phyloP scores from a whole-genome alignment of 2,888 invertebrate genomes.

The Pyralis farinalis region DNA sequence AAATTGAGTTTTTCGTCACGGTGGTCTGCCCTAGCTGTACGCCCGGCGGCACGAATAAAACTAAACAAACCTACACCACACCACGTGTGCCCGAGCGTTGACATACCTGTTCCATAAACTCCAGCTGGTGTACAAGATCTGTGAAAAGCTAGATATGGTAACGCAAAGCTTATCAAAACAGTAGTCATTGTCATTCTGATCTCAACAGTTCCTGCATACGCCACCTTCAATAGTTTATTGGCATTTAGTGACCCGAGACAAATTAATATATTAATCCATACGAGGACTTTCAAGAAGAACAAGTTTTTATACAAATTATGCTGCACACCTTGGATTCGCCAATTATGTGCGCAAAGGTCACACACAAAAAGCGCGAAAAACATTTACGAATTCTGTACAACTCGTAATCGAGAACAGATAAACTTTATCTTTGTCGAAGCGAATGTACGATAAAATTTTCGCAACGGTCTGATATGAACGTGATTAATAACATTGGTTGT shows the following conservation, averaged over 20 bases:
- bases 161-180: background rate
- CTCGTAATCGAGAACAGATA: conserved; percentile 32
- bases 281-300: conserved; percentile 33
- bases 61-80: conserved; percentile 23
- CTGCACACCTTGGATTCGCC: conserved; percentile 48
- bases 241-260: conserved; percentile 46
- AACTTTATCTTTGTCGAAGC: conserved; percentile 31
- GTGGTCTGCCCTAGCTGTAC: conserved; percentile 21
- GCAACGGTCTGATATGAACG: conserved; percentile 16
- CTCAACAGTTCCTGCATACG: background rate
- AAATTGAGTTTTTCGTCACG: conserved; percentile 47
- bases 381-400: conserved; percentile 18
- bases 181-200: background rate
- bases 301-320: conserved; percentile 46
- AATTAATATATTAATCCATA: conserved; percentile 29
- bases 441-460: conserved; percentile 52
- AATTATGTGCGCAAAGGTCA: conserved; percentile 53
- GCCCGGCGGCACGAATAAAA: conserved; percentile 18
- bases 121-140: conserved; percentile 12
- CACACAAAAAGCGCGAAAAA: conserved; percentile 34
- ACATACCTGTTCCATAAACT: conserved; percentile 22
- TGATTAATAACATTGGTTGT: conserved; percentile 6
- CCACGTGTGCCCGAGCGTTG: conserved; percentile 21
- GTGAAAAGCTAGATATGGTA: conserved; percentile 7
- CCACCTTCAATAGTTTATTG: conserved; percentile 39